A percentile compares a stretch with the other conserved stretches of the same genome.
Evolutionary conservation across 2,797 vertebrate species (phyloP).

Genomic region (Cygnus olor): DNA sequence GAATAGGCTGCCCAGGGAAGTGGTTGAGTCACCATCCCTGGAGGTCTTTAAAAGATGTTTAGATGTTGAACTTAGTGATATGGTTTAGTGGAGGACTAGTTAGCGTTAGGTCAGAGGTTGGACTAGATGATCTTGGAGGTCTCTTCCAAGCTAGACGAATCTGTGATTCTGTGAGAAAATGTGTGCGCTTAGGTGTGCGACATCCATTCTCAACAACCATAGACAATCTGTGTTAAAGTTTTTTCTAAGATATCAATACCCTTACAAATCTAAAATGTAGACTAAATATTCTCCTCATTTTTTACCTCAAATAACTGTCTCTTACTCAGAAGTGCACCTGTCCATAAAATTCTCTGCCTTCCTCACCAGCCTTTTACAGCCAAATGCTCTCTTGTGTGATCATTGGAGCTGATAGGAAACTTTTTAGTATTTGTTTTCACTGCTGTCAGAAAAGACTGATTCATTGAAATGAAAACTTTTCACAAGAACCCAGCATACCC

Average conservation of each 20-base stretch:
- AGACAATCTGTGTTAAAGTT: background rate
- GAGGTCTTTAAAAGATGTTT: too few species aligned
- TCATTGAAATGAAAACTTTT: background rate
- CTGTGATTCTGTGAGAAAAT: background rate
- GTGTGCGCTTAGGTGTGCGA: fast-evolving
- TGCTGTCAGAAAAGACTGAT: constrained; percentile 14
- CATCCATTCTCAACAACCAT: background rate
- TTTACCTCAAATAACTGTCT: background rate
- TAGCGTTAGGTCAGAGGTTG: too few species aligned
- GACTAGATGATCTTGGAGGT: too few species aligned
- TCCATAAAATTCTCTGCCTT: background rate
- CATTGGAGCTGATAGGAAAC: background rate
- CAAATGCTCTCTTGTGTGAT: background rate
- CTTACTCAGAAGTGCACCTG: background rate
- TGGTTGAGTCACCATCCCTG: too few species aligned
- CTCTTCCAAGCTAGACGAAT: too few species aligned
- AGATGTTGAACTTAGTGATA: too few species aligned
- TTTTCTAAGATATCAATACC: background rate
- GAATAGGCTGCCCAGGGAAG: too few species aligned
- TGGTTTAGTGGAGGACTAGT: too few species aligned
- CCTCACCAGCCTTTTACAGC: background rate
- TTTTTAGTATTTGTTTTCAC: constrained; percentile 18
- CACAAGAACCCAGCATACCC: background rate
- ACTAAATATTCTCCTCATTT: background rate
- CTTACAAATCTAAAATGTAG: background rate